Conservation (phyloP, 2,113 vertebrate species). For the Pseudorhombus dupliciocellatus region DNA sequence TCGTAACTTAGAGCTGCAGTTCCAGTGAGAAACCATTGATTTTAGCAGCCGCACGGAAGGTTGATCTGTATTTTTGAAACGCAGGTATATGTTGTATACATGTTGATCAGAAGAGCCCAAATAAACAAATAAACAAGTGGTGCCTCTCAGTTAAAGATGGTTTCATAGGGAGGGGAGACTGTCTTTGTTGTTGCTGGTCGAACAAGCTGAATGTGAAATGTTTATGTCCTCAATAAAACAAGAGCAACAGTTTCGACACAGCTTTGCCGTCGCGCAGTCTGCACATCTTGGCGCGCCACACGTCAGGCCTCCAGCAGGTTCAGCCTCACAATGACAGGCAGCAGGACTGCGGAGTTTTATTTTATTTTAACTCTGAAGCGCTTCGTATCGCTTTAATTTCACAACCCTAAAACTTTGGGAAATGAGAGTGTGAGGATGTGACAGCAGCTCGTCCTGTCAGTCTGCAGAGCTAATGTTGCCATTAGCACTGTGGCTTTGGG, state of each 20-base stretch:
- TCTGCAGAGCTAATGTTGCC: not conserved
- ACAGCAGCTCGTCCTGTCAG: not conserved
- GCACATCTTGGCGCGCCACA: not conserved
- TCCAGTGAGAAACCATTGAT: not conserved
- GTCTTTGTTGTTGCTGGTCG: not conserved
- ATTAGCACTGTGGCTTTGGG: not conserved
- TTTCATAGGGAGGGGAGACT: not conserved
- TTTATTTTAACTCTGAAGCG: not conserved
- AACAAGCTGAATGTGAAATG: not conserved
- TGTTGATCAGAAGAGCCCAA: not conserved
- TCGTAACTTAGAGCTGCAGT: not conserved
- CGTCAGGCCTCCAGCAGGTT: not conserved
- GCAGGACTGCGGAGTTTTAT: not conserved
- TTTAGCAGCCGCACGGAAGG: not conserved
- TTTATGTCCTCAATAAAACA: not conserved
- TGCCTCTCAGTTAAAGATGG: no score
- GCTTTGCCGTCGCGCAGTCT: not conserved
- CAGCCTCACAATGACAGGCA: conserved; percentile 1
- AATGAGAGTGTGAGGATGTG: not conserved
- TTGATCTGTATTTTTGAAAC: not conserved
- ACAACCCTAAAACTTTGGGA: no score
- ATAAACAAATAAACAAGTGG: not conserved
- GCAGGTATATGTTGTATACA: no score
- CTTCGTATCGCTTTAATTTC: not conserved
- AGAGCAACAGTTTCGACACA: not conserved